A percentile compares a stretch with the other conserved stretches of the same genome.
These are phyloP conservation scores for Eupeodes latifasciatus DNA, from an alignment of 2,888 invertebrate genomes.

Conservation along the genomic window DNA sequence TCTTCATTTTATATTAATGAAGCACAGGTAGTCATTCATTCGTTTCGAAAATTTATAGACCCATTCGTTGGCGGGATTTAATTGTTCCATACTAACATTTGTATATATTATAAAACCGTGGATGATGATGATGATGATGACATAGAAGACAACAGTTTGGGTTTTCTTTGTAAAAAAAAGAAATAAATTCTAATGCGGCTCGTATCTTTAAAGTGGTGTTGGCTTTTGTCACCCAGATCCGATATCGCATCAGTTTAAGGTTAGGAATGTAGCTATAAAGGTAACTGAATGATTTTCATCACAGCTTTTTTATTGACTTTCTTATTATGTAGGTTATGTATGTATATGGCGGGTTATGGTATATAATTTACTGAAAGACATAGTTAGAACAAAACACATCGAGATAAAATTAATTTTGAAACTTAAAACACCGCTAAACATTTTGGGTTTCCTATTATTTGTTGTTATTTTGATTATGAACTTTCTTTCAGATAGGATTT, in stretches of 20 bases:
- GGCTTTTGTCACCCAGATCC: slow-evolving; percentile 67
- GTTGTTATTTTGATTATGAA: not conserved
- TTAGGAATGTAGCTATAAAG: slow-evolving; percentile 1
- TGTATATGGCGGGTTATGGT: slow-evolving; percentile 14
- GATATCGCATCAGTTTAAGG: slow-evolving; percentile 25
- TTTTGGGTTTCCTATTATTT: not conserved
- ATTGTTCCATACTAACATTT: slow-evolving; percentile 1
- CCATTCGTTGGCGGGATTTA: slow-evolving; percentile 49
- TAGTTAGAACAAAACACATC: slow-evolving; percentile 67
- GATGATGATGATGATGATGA: slow-evolving; percentile 28
- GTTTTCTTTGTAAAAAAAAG: slow-evolving; percentile 42
- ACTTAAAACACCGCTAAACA: not conserved
- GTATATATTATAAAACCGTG: not conserved
- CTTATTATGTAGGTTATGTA: not conserved
- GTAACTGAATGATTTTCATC: slow-evolving; percentile 51
- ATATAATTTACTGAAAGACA: slow-evolving; percentile 52
- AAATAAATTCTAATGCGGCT: slow-evolving; percentile 62
- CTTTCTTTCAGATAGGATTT: not conserved
- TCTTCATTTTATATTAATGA: slow-evolving; percentile 34
- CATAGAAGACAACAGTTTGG: slow-evolving; percentile 25
- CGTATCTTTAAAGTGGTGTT: slow-evolving; percentile 71
- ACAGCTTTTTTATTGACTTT: slow-evolving; percentile 62
- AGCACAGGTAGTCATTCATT: slow-evolving; percentile 42
- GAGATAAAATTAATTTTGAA: slow-evolving; percentile 50
- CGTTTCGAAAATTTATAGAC: slow-evolving; percentile 54